Base-by-base conservation (phyloP, 2,888 invertebrate genomes). In the Thymelicus acteon region DNA sequence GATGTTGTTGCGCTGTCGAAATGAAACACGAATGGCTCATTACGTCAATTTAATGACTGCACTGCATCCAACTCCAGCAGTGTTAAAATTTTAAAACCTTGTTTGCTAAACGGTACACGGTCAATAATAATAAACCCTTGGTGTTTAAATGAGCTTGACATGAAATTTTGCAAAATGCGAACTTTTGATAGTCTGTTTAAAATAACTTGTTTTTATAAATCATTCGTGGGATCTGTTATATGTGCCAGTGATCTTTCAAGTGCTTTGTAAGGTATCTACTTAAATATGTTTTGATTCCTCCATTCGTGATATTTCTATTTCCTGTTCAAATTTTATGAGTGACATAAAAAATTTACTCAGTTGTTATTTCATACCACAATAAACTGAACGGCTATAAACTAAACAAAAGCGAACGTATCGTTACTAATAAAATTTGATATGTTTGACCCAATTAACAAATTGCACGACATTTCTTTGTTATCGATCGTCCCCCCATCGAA, bases 391-490 rank as follows among this genome's bases (percentile, higher is more conserved):
- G 24, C 12, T 6, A 24, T 24, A 24, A 54, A 54, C 7, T 24
- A 54, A 54, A 54, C 31, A 7, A 19, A 52, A 52, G 10, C 39
- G 39, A 54, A 8, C 52, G 24, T 61, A 19, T 47, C 19, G 40
- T 19, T 19, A 54, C 12, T 57, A 62, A 54, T 62, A 48, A 48
- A 69, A 70, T 60, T 15, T 15, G 63, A 64, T 31, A 64, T 10
- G 0, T 60, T 70, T 52, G 64, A 70, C 70, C 60, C 60, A 58
- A 70, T 60, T 70, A 40, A n/a, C 31, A 47, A 69, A 58, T 40
- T 63, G 19, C 47, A 40, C 8, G 19, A 24, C 39, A 19, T 40
- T 70, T 70, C 58, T 52, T 67, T 74, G 69, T 72, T 60, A 66
- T 39, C 60, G 37, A 54, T 66, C 62, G 37, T 62, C n/a, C 62